A percentile compares a stretch with the other conserved stretches of the same genome.
Conservation (phyloP, 2,797 vertebrate genomes). For the Poliocrania exsul region DNA sequence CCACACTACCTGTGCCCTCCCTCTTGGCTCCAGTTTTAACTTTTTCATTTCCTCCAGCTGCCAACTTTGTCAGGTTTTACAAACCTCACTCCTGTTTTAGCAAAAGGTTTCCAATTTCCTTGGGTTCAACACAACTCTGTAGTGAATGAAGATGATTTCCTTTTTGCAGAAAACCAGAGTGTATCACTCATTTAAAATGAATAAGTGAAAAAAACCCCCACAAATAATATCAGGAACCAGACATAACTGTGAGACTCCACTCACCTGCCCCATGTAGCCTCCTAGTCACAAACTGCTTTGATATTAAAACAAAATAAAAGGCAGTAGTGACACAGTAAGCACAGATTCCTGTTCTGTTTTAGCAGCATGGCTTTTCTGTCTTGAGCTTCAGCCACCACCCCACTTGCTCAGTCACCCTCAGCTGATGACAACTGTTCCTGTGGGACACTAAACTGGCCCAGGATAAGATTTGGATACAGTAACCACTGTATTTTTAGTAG, state of each 20-base stretch:
- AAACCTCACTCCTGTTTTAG: not conserved
- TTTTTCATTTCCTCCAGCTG: not conserved
- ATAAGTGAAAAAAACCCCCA: not conserved
- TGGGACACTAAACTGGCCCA: not conserved
- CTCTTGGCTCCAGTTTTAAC: not conserved
- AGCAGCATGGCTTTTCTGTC: constrained; percentile 35
- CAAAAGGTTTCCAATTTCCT: not conserved
- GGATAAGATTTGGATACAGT: constrained; percentile 19
- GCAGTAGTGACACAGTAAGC: not conserved
- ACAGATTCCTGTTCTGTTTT: constrained; percentile 8
- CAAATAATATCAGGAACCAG: not conserved
- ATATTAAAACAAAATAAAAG: not conserved
- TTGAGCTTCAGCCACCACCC: constrained; percentile 28
- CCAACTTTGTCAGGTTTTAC: not conserved
- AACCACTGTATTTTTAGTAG: constrained; percentile 47
- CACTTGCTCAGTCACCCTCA: not conserved
- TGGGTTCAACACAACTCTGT: not conserved
- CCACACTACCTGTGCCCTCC: not conserved
- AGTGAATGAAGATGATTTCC: not conserved
- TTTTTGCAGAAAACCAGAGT: not conserved
- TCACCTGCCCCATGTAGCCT: not conserved
- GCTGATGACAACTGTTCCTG: not conserved
- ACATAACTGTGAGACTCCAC: not conserved
- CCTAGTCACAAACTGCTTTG: not conserved
- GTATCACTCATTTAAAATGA: not conserved